Conservation (phyloP, 2,888 invertebrate species). For the Lacanobia oleracea region DNA sequence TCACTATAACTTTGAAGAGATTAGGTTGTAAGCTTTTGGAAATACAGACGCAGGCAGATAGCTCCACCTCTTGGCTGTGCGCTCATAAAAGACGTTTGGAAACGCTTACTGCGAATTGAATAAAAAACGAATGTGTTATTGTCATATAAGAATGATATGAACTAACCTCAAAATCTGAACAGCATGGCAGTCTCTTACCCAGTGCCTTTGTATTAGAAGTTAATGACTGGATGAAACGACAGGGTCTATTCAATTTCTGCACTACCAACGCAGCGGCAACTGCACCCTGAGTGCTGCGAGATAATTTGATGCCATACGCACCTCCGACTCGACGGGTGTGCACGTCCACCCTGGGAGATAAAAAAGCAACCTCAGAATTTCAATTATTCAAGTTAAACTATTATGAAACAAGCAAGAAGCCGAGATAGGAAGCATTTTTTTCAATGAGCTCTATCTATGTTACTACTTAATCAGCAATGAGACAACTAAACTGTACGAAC, state of each 20-base stretch:
- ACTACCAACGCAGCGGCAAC: conserved; percentile 11
- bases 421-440: not conserved
- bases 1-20: too few relatives aligned
- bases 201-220: conserved; percentile 91
- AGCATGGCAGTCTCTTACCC: conserved; percentile 87
- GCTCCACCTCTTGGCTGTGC: too few relatives aligned
- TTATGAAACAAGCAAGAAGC: not conserved
- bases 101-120: too few relatives aligned
- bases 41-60: too few relatives aligned
- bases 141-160: not conserved
- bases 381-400: not conserved
- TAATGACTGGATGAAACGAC: conserved; percentile 89
- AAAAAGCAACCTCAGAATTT: not conserved
- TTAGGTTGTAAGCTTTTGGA: too few relatives aligned
- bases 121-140: not conserved
- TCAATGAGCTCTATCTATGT: not conserved
- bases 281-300: conserved; percentile 11
- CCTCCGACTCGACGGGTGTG: conserved; percentile 21
- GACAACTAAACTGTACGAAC: not conserved
- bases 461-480: not conserved
- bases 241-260: conserved; percentile 10
- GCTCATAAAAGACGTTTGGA: too few relatives aligned
- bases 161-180: conserved; percentile 18
- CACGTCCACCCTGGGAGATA: conserved; percentile 7
- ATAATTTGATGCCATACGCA: conserved; percentile 17